Evolutionary conservation across 2,113 vertebrate species (phyloP).

Genomic region (Misgurnus anguillicaudatus): DNA sequence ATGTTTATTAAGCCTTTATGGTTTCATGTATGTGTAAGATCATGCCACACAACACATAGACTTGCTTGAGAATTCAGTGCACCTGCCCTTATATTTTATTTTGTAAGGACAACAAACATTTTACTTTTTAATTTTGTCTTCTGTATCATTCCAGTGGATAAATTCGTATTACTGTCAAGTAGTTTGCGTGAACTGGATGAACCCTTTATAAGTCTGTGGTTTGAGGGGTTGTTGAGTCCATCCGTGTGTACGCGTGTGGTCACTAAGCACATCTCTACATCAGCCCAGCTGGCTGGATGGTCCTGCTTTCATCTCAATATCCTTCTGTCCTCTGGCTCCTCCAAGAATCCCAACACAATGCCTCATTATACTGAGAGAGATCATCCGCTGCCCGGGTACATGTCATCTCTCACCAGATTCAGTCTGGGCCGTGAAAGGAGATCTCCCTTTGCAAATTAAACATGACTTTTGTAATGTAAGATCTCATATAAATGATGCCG

Average conservation of each 20-base stretch:
- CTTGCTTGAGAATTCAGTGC: no score
- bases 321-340: slow-evolving; percentile 18
- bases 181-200: neutral
- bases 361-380: slow-evolving; percentile 35
- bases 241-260: neutral
- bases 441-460: slow-evolving; percentile 44
- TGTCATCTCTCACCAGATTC: slow-evolving; percentile 32
- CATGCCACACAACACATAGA: no score
- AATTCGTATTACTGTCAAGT: neutral
- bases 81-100: no score
- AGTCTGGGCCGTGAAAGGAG: slow-evolving; percentile 34
- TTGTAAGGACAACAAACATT: no score
- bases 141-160: no score
- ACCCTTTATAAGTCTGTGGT: neutral
- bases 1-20: no score
- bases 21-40: no score
- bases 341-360: slow-evolving; percentile 36
- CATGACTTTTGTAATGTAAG: slow-evolving; percentile 43
- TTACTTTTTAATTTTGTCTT: no score
- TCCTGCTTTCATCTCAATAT: slow-evolving; percentile 19
- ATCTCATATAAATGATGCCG: slow-evolving; percentile 42
- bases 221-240: slow-evolving; percentile 12
- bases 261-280: slow-evolving; percentile 12
- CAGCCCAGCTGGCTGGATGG: slow-evolving; percentile 27
- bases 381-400: slow-evolving; percentile 34